Conservation (phyloP, 2,888 invertebrate species). For the Plebejus anna region DNA sequence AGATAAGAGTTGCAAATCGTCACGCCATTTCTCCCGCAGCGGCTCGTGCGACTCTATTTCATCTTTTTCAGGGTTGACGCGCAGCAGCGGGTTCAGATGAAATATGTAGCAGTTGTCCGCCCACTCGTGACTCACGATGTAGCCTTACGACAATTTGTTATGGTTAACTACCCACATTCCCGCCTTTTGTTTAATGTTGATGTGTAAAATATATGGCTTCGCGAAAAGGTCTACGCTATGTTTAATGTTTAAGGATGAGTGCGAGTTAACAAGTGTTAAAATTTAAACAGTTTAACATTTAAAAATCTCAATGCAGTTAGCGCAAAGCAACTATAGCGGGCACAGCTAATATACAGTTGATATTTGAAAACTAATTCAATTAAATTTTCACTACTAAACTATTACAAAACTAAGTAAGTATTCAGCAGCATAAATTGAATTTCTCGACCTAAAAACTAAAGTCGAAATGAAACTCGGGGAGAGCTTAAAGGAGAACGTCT, state of each 20-base stretch:
- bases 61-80: slow-evolving; percentile 57
- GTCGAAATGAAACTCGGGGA: slow-evolving; percentile 7
- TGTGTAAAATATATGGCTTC: slow-evolving; percentile 15
- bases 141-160: slow-evolving; percentile 52
- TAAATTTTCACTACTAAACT: neutral
- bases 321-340: neutral
- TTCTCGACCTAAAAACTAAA: slow-evolving; percentile 19
- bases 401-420: slow-evolving; percentile 13
- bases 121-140: slow-evolving; percentile 82
- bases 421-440: slow-evolving; percentile 15
- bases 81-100: slow-evolving; percentile 78
- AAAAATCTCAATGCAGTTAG: neutral
- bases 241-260: no score
- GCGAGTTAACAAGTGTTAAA: no score
- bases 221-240: neutral
- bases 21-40: slow-evolving; percentile 74
- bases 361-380: neutral
- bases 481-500: slow-evolving; percentile 1
- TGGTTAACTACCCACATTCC: slow-evolving; percentile 21
- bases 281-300: no score
- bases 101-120: slow-evolving; percentile 76
- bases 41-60: slow-evolving; percentile 64
- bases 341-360: neutral
- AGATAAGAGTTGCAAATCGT: slow-evolving; percentile 81
- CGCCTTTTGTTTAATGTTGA: slow-evolving; percentile 7